Evolutionary conservation across 2,797 vertebrate species (phyloP).

Genomic region (Austrolebias charrua): DNA sequence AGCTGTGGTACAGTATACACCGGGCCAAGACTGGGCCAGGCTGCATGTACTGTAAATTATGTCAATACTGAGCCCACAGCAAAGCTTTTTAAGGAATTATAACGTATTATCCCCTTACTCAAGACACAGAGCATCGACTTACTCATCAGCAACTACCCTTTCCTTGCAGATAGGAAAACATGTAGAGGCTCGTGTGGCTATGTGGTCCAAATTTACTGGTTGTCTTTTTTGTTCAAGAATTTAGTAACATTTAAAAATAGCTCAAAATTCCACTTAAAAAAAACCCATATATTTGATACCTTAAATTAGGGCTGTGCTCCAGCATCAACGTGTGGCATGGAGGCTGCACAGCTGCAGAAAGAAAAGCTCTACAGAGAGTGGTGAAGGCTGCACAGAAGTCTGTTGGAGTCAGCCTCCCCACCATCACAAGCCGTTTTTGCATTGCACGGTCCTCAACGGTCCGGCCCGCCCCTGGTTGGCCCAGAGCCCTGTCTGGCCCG

Average conservation of each 20-base stretch:
- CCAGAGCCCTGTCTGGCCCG: too few relatives aligned
- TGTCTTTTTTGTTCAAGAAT: background rate
- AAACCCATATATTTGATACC: background rate
- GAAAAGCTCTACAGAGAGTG: too few relatives aligned
- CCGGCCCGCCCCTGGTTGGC: too few relatives aligned
- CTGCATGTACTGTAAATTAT: slow-evolving; percentile 35
- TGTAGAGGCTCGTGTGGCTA: background rate
- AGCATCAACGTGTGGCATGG: too few relatives aligned
- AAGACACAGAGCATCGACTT: slow-evolving; percentile 22
- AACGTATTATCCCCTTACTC: slow-evolving; percentile 34
- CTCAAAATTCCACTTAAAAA: background rate
- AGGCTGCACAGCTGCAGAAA: too few relatives aligned
- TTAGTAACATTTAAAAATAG: background rate
- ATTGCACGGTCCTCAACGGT: too few relatives aligned
- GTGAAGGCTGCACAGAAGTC: too few relatives aligned
- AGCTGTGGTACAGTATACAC: slow-evolving; percentile 28
- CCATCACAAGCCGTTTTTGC: too few relatives aligned
- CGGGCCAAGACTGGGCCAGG: slow-evolving; percentile 8
- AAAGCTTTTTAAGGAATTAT: slow-evolving; percentile 34
- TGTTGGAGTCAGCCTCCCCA: too few relatives aligned
- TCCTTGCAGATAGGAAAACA: slow-evolving; percentile 6
- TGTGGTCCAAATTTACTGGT: background rate
- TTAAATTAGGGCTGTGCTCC: too few relatives aligned
- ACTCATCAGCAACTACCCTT: slow-evolving; percentile 10
- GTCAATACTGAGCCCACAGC: slow-evolving; percentile 41